Base-by-base conservation (phyloP, 2,888 invertebrate genomes). In the Acrobasis repandana region DNA sequence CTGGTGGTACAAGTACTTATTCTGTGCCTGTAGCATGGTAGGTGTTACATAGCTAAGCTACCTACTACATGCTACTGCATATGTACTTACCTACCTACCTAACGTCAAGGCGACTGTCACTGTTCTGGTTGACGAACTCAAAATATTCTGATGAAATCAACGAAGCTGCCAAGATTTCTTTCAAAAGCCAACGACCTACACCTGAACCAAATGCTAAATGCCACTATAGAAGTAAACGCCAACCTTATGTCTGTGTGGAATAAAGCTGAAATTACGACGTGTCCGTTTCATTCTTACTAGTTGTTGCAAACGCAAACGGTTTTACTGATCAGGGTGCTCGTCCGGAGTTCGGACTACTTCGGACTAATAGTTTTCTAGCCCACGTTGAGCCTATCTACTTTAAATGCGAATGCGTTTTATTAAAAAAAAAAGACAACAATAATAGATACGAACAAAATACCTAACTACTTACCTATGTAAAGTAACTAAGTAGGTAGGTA, bases 121-220 rank as follows among this genome's bases (percentile, higher is more conserved):
- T 71, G 82, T 85, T 86, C 81, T 83, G 83, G 83, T 84, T 85
- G 83, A 87, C 86, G 80, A 83, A 85, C 83, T 83, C 82, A 11
- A 28, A 28, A 80, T 75, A 75, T 78, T 82, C 82, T 88, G 87
- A 87, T 86, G 88, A 88, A 88, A 88, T 83, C 82, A 77, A 71
- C 66, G 76, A 72, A 71, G 78, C 78, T 90, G 88, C 89, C 89
- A 90, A 90, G 85, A 86, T 88, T 87, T 87, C 83, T 86, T 86
- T 81, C 71, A 78, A 83, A 84, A 85, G 90, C 79, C 90, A 90
- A 86, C 83, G 90, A 90, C 90, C 90, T 85, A 76, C 75, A 75
- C 72, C 68, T 67, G 64, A 67, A 69, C 79, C 70, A 69, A 11
- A 43, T 63, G 64, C 69, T 74, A 65, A 61, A 60, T 63, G 65